Percentiles rank a stretch among this genome's conserved stretches.
phyloP scores from a whole-genome alignment of 2,888 invertebrate species.

The Mylabris sibirica region DNA sequence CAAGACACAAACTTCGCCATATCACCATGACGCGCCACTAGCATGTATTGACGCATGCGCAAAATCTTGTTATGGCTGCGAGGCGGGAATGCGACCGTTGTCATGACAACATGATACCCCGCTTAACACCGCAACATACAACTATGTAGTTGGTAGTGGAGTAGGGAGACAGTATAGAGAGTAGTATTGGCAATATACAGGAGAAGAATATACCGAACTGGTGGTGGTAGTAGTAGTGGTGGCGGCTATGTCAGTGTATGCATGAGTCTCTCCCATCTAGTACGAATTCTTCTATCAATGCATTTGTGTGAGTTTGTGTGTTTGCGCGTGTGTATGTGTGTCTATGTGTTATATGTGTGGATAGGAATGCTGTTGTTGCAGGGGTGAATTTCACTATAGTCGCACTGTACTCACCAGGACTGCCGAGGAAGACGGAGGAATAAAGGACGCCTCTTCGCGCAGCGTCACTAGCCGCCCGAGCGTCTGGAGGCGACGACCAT shows the following conservation, averaged over 20 bases:
- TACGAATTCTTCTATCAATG: constrained; percentile 14
- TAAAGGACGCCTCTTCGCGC: constrained; percentile 85
- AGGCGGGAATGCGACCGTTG: constrained; percentile 63
- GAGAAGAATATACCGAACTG: constrained; percentile 23
- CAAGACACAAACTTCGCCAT: constrained; percentile 46
- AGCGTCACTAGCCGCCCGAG: constrained; percentile 74
- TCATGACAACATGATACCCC: constrained; percentile 56
- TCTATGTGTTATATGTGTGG: neutral
- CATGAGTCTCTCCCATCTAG: neutral
- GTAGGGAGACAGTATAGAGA: constrained; percentile 18
- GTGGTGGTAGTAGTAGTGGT: constrained; percentile 14
- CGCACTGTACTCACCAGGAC: constrained; percentile 75
- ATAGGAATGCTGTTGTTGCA: constrained; percentile 12
- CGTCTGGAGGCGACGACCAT: constrained; percentile 75
- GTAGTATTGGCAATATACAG: constrained; percentile 26
- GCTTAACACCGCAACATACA: constrained; percentile 34
- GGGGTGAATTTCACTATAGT: constrained; percentile 21
- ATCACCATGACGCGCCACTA: constrained; percentile 51
- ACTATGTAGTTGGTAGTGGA: constrained; percentile 25
- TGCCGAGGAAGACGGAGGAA: constrained; percentile 92
- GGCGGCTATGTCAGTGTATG: neutral
- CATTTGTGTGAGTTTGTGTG: neutral
- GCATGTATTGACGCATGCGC: constrained; percentile 50
- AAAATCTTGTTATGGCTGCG: constrained; percentile 59
- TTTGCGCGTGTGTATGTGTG: constrained; percentile 11